Conservation (phyloP, 2,888 invertebrate species). For the Lucinisca nassula region DNA sequence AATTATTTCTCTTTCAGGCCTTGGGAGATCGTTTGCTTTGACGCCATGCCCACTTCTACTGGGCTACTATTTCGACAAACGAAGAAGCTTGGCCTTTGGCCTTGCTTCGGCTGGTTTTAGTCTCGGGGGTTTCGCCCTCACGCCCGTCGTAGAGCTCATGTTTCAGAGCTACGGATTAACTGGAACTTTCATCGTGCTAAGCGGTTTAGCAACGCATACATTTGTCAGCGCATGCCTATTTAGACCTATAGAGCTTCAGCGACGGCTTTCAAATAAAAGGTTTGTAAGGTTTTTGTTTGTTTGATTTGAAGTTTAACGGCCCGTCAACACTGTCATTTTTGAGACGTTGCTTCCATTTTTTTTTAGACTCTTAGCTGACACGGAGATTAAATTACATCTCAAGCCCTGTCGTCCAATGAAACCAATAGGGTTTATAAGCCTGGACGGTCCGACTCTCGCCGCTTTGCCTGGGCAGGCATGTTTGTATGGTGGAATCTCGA, state of each 20-base stretch:
- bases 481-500: too few relatives aligned
- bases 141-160: slow-evolving; percentile 69
- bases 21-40: slow-evolving; percentile 76
- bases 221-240: slow-evolving; percentile 72
- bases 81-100: slow-evolving; percentile 76
- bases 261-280: slow-evolving; percentile 6
- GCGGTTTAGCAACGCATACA: slow-evolving; percentile 73
- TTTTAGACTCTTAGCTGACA: too few relatives aligned
- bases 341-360: too few relatives aligned
- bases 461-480: too few relatives aligned
- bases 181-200: slow-evolving; percentile 76
- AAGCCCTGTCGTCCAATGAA: too few relatives aligned
- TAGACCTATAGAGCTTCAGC: slow-evolving; percentile 69
- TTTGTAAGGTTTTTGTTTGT: too few relatives aligned
- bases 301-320: too few relatives aligned
- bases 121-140: slow-evolving; percentile 75
- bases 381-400: too few relatives aligned
- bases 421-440: too few relatives aligned
- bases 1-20: too few relatives aligned
- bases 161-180: slow-evolving; percentile 74
- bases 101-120: slow-evolving; percentile 79
- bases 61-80: slow-evolving; percentile 78
- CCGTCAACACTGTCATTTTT: too few relatives aligned
- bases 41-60: slow-evolving; percentile 76
- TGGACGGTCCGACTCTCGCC: too few relatives aligned